Evolutionary conservation across 2,888 invertebrate species (phyloP), one percentile per base, ranked within the genome.

Genomic region (Apoda limacodes): DNA sequence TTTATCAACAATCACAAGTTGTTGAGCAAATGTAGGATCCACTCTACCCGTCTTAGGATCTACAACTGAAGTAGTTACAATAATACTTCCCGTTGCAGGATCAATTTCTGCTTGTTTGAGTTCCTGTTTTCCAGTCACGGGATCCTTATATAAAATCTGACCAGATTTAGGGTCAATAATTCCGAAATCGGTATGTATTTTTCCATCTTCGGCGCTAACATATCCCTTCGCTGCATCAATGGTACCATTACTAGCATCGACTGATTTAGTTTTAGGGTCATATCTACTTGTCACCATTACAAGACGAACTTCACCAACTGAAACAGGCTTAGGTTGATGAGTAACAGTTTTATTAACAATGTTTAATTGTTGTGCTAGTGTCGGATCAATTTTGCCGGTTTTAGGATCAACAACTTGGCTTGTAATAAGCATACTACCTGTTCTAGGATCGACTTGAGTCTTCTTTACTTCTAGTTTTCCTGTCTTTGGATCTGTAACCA

Each of bases 121-220:
- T 46, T 85, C 85, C 44, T 85, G 85, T 50, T 85, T 85, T 13
- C 85, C 85, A 25, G 83, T 84, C 5, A 74, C 45, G 4, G 84
- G 85, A 51, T 86, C 85, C 23, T 82, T 87, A 30, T 86, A 78
- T 39, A 67, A 70, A 52, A 69, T 80, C 43, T 82, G 80, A 3
- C 87, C 86, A 3, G 85, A 85, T 60, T 87, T 68, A 2, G 78
- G 75, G 46, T 86, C 86, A 23, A 85, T 84, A 12, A 76, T 78
- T 21, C 85, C 85, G 37, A 84, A 83, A 42, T 84, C 84, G 2
- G 83, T 76, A 44, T 85, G 85, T 37, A 84, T 82, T 52, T 78
- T 82, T 17, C 84, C 85, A 39, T 80, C 78, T 57, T 78, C 78
- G 27, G 66, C 60, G 36, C 76, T 70, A 15, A 78, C 74, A 42